Conservation (phyloP, 2,888 invertebrate species). For the Polyploca ridens region DNA sequence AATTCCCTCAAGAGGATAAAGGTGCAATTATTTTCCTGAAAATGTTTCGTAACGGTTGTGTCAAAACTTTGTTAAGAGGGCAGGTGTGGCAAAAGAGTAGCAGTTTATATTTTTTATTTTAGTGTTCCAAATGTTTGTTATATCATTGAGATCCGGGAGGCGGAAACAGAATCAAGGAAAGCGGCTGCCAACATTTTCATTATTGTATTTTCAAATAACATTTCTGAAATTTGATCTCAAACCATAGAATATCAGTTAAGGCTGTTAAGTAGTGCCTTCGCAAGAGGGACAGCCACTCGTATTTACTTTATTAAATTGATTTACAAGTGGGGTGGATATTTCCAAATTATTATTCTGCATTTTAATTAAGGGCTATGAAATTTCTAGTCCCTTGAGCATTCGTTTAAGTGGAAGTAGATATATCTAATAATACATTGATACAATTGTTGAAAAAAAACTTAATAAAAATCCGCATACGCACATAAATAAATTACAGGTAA, state of each 20-base stretch:
- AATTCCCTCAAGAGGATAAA: slow-evolving; percentile 75
- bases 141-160: not conserved
- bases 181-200: not conserved
- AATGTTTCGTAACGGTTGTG: slow-evolving; percentile 62
- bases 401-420: slow-evolving; percentile 44
- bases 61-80: slow-evolving; percentile 69
- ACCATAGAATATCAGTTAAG: slow-evolving; percentile 54
- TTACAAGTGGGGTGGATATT: slow-evolving; percentile 77
- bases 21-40: slow-evolving; percentile 73
- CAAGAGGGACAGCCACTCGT: slow-evolving; percentile 61
- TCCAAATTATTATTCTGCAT: slow-evolving; percentile 74
- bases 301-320: slow-evolving; percentile 79
- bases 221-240: slow-evolving; percentile 27
- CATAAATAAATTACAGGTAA: too few species aligned
- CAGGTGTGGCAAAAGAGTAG: slow-evolving; percentile 73
- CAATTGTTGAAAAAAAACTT: not conserved
- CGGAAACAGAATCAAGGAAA: not conserved
- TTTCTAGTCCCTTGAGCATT: slow-evolving; percentile 72
- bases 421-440: not conserved
- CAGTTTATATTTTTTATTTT: slow-evolving; percentile 36
- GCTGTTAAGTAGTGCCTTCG: slow-evolving; percentile 42
- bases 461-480: too few species aligned
- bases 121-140: slow-evolving; percentile 35
- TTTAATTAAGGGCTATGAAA: slow-evolving; percentile 81
- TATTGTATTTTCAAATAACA: slow-evolving; percentile 7